Percentiles rank a stretch among this genome's conserved stretches.
Evolutionary conservation across 2,888 invertebrate genomes (phyloP).

Genomic region (Anoplius nigerrimus): DNA sequence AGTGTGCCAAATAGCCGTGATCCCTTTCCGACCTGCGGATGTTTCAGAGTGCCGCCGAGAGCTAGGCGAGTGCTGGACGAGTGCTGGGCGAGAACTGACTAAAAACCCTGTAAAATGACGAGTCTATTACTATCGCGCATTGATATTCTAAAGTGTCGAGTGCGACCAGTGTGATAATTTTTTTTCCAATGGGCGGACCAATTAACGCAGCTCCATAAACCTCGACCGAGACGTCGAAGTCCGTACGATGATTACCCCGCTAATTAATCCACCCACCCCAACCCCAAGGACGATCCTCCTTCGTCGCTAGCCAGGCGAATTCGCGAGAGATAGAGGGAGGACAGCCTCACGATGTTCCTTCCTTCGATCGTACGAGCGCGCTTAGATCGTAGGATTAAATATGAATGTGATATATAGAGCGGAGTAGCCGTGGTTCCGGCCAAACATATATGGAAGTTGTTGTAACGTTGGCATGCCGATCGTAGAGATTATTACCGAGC

Average conservation of each 20-base stretch:
- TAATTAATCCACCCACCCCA: too few relatives aligned
- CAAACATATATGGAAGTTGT: neutral
- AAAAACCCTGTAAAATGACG: too few relatives aligned
- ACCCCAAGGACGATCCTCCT: neutral
- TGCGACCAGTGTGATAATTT: constrained; percentile 16
- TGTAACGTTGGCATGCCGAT: neutral
- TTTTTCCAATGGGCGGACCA: neutral
- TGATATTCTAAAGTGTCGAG: constrained; percentile 13
- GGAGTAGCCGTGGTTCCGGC: neutral
- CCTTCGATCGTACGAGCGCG: constrained; percentile 1
- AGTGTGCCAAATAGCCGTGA: constrained; percentile 28
- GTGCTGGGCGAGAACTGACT: too few relatives aligned
- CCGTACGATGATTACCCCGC: too few relatives aligned
- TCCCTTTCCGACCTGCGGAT: neutral
- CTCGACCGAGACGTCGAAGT: neutral
- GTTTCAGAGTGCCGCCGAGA: neutral
- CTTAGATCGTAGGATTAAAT: constrained; percentile 3
- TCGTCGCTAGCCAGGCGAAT: too few relatives aligned
- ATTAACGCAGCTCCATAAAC: neutral
- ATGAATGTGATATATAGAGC: constrained; percentile 2
- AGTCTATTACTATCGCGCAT: too few relatives aligned
- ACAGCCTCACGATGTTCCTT: too few relatives aligned
- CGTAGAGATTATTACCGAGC: neutral
- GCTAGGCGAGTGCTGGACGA: too few relatives aligned
- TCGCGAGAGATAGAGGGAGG: too few relatives aligned